phyloP scores from a whole-genome alignment of 37 sponge, comb jelly and placozoan genomes.

The Mnemiopsis leidyi region DNA sequence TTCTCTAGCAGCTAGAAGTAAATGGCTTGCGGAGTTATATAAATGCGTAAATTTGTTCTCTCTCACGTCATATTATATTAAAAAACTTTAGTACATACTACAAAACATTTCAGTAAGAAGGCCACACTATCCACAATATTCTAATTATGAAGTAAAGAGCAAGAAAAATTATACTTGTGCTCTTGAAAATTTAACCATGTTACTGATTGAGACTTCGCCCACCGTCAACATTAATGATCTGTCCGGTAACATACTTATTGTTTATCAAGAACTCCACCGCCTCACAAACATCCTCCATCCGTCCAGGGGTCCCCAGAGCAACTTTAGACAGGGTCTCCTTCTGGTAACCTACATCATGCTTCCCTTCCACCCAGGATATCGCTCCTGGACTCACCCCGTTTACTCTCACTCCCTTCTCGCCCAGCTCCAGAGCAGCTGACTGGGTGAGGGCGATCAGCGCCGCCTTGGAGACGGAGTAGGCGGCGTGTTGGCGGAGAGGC shows the following conservation, averaged over 20 bases:
- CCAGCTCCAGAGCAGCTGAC: neutral
- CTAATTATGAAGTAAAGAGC: too few relatives aligned
- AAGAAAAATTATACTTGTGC: too few relatives aligned
- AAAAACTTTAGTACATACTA: too few relatives aligned
- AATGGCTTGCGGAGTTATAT: too few relatives aligned
- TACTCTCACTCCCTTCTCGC: neutral
- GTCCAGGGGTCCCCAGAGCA: neutral
- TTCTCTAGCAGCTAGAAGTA: too few relatives aligned
- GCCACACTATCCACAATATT: too few relatives aligned
- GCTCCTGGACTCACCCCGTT: conserved; percentile 5
- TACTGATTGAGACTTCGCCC: neutral
- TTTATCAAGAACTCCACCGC: neutral
- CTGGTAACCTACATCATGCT: neutral
- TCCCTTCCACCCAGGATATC: neutral
- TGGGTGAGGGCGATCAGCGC: neutral
- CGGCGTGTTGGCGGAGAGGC: neutral
- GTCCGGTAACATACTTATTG: neutral
- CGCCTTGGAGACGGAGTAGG: neutral
- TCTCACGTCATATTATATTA: too few relatives aligned
- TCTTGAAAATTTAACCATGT: neutral
- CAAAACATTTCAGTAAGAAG: too few relatives aligned
- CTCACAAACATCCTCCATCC: neutral
- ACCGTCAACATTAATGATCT: conserved; percentile 16
- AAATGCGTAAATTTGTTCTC: too few relatives aligned
- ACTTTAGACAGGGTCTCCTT: neutral